These are phyloP conservation scores for Papilio dardanus DNA, from an alignment of 1,140 invertebrate species.

Conservation along the genomic window DNA sequence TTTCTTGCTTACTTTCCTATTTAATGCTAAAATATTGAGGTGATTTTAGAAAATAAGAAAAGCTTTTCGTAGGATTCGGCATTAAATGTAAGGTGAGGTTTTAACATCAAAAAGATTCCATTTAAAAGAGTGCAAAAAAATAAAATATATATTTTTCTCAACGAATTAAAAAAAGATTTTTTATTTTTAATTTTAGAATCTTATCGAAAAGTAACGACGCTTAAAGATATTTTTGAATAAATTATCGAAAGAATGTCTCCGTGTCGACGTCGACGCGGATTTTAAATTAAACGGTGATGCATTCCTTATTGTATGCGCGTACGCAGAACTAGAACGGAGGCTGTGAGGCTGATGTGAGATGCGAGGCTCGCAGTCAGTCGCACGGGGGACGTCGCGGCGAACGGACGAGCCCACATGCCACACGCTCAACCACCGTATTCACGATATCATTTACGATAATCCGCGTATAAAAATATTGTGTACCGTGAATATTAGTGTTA, in stretches of 20 bases:
- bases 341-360: constrained; percentile 56
- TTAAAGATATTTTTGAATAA: constrained; percentile 39
- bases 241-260: constrained; percentile 31
- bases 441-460: constrained; percentile 75
- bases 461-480: constrained; percentile 45
- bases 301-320: constrained; percentile 57
- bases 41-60: background rate
- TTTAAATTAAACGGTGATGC: constrained; percentile 51
- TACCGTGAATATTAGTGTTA: constrained; percentile 58
- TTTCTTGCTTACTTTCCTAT: background rate
- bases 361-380: constrained; percentile 61
- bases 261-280: constrained; percentile 11
- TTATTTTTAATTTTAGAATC: background rate
- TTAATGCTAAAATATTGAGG: background rate
- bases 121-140: too few relatives aligned
- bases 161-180: too few relatives aligned
- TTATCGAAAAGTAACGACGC: background rate
- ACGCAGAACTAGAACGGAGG: constrained; percentile 62
- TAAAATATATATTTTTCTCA: too few relatives aligned
- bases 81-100: background rate
- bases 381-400: constrained; percentile 65
- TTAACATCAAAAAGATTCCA: background rate
- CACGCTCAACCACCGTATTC: constrained; percentile 48
- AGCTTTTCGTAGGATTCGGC: background rate
- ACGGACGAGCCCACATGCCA: constrained; percentile 51